Evolutionary conservation across 2,113 vertebrate species (phyloP).

Genomic region (Chaetorhynchus papuensis): DNA sequence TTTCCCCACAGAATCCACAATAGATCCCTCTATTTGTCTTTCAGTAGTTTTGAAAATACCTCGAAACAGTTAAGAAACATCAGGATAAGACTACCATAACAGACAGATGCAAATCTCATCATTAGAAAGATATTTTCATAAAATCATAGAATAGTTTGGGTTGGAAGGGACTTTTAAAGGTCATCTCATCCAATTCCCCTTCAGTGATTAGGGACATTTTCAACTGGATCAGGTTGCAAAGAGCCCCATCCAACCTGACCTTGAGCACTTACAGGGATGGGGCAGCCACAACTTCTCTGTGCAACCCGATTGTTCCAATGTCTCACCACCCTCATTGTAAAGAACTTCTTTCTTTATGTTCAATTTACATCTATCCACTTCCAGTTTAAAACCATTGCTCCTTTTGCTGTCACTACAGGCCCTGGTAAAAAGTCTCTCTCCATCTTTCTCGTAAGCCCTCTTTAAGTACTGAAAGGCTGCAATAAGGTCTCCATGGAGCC

Average conservation of each 20-base stretch:
- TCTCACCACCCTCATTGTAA: neutral
- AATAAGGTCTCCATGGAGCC: neutral
- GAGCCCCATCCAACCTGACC: neutral
- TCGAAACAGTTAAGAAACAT: neutral
- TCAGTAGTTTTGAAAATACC: neutral
- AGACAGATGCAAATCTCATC: neutral
- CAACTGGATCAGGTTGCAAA: neutral
- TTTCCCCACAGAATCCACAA: neutral
- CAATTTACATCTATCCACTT: neutral
- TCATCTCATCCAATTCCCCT: neutral
- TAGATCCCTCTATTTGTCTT: neutral
- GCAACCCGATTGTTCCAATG: neutral
- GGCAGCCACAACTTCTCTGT: neutral
- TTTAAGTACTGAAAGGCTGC: neutral
- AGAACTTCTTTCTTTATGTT: neutral
- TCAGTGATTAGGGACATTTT: neutral
- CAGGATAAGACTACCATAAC: neutral
- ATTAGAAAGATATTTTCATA: neutral
- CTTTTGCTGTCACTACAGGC: neutral
- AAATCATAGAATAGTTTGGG: neutral
- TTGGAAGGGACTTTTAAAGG: neutral
- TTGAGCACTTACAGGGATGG: neutral
- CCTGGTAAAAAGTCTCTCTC: neutral
- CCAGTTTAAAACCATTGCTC: neutral
- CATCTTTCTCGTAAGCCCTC: neutral